Evolutionary conservation across 92 coral and sea anemone genomes (phyloP), one percentile per base, ranked within the genome.

Genomic region (Epizoanthus rinbou): DNA sequence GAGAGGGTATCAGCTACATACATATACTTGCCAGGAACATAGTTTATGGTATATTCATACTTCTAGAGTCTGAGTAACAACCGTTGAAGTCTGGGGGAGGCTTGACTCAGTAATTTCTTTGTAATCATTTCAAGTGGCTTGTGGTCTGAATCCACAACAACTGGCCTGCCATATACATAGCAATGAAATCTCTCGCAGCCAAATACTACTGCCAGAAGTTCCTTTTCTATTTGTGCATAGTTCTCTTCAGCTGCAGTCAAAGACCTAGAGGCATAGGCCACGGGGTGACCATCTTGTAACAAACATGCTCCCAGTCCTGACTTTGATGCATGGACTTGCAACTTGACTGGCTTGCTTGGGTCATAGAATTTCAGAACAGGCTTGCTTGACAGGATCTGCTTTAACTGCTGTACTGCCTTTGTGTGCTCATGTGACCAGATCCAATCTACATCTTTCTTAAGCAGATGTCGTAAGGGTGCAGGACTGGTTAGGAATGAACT

Each of bases 1-100:
- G 86, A 79, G 4, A 83, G 59, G 35, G 85, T 83, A 63, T 87
- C 91, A 16, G 84, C 87, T 33, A 87, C 78, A 39, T 50, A 17
- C 86, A 86, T 76, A 75, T 39, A 28, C 56, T 76, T 83, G 1
- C 91, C 91, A 5, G 91, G 87, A 37, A 76, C 80, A 76, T 88
- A 84, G 35, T 41, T 75, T 11, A 84, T 83, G 6, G 24, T 69
- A 19, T 39, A 31, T 3, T 88, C 72, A 66, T 88, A 83, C 56
- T 71, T 41, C 33, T 74, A 64, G 64, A 74, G 79, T 45, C 79
- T 74, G 6, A 54, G 22, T 13, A 74, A 13, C 5, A 74, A 45
- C 6, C 64, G 22, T 31, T 74, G 69, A 3, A 82, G 85, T 50
- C 74, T 35, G 57, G 84, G 84, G 3, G 84, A 80, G 43, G 73